Evolutionary conservation across 2,113 vertebrate genomes (phyloP), one percentile per base, ranked within the genome.

Genomic region (Alouatta palliata): DNA sequence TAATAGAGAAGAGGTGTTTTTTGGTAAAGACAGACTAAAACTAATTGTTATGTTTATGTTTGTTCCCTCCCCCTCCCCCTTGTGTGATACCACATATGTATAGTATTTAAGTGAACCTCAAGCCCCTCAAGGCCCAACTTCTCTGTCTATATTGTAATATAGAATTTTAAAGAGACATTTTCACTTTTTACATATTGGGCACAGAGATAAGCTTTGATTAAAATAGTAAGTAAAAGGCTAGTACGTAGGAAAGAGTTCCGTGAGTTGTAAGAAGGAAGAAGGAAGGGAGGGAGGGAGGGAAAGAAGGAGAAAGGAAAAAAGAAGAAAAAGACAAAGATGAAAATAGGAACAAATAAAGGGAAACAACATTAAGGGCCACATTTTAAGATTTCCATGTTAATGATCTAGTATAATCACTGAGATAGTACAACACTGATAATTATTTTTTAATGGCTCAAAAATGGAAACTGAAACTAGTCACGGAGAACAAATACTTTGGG

Each of bases 41-140:
- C 61, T 37, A 47, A 90, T 25, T 43, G 47, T 95, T 49, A 21
- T 54, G 27, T 92, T 97, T 92, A n/a, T 64, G 82, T 91, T 86
- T 94, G 54, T 76, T 68, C 21, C 27, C 25, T 70, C n/a, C 54
- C 7, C 30, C 35, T 7, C 12, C 27, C 56, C 49, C 49, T 82
- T n/a, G 10, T 90, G 81, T 83, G 81, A 94, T 68, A 32, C 47
- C 79, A 87, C 75, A 47, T 95, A 80, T 98, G 97, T 97, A 97
- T 90, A 98, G 98, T 98, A 98, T 98, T 98, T 98, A 98, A 98
- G 83, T 95, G 88, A 97, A 68, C 85, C 14, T 32, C 75, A 73
- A 27, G 17, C 37, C 40, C 32, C 79, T 37, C 27, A 1, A 86
- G 80, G 54, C 47, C 95, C 77, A n/a, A 25, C 43, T 89, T 92